Evolutionary conservation across 1,140 invertebrate genomes (phyloP).

Genomic region (Polyergus mexicanus): DNA sequence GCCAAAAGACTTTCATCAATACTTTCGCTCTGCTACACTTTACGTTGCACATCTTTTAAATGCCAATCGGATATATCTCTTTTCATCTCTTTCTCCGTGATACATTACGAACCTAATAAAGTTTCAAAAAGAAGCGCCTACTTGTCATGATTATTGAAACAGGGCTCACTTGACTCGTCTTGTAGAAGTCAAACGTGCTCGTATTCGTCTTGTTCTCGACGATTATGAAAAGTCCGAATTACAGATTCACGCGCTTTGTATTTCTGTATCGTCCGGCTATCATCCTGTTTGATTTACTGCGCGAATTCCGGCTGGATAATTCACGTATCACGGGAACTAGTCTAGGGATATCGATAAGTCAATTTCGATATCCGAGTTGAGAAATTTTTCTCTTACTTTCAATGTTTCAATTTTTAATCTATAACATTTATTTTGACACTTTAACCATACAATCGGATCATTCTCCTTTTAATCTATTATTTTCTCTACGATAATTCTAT

Average conservation of each 20-base stretch:
- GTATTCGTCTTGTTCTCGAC: conserved; percentile 63
- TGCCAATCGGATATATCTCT: not conserved
- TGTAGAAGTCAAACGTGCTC: conserved; percentile 53
- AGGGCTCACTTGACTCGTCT: conserved; percentile 53
- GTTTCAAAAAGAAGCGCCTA: not conserved
- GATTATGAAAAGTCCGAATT: conserved; percentile 74
- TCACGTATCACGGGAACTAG: conserved; percentile 61
- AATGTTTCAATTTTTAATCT: too few relatives aligned
- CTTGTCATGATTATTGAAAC: not conserved
- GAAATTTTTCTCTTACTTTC: too few relatives aligned
- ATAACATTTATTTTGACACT: too few relatives aligned
- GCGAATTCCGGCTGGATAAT: conserved; percentile 70
- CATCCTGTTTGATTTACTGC: conserved; percentile 70
- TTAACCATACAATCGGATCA: too few relatives aligned
- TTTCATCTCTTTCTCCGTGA: not conserved
- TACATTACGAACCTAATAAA: not conserved
- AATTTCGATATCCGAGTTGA: conserved; percentile 35
- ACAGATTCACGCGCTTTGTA: conserved; percentile 73
- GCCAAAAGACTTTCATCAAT: conserved; percentile 65
- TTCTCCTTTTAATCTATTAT: too few relatives aligned
- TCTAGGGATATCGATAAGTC: conserved; percentile 29
- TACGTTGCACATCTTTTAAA: not conserved
- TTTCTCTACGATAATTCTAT: too few relatives aligned
- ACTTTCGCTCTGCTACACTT: not conserved
- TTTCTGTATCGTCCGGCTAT: conserved; percentile 69